These are phyloP conservation scores for Euplexia lucipara DNA, from an alignment of 2,888 invertebrate species.

Conservation along the genomic window DNA sequence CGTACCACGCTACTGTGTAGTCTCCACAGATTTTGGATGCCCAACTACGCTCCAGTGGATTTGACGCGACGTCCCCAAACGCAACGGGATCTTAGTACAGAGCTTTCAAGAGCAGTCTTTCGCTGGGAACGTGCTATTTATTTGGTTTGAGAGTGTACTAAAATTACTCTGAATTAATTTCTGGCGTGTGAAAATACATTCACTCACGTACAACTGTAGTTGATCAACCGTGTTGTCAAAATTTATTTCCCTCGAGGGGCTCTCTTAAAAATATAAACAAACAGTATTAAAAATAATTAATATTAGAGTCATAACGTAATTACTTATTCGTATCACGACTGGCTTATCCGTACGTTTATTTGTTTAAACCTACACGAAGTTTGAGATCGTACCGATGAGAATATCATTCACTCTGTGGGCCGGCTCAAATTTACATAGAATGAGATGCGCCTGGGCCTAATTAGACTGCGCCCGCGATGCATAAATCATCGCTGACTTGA, in stretches of 20 bases:
- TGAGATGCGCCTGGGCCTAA: constrained; percentile 82
- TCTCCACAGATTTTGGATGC: constrained; percentile 75
- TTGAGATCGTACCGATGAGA: constrained; percentile 68
- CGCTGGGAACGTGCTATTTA: constrained; percentile 77
- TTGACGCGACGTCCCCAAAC: constrained; percentile 53
- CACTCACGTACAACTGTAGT: constrained; percentile 62
- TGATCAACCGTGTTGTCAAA: constrained; percentile 53
- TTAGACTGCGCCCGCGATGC: constrained; percentile 79
- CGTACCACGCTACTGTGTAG: constrained; percentile 81
- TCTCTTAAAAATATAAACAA: constrained; percentile 59
- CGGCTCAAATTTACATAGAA: constrained; percentile 83
- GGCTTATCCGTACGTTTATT: constrained; percentile 62
- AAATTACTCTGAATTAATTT: constrained; percentile 79
- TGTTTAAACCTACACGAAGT: constrained; percentile 72
- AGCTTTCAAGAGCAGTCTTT: constrained; percentile 80
- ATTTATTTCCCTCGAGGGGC: constrained; percentile 56
- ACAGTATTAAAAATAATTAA: constrained; percentile 43
- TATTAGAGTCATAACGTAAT: constrained; percentile 52
- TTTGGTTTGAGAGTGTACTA: constrained; percentile 79
- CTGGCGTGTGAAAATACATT: constrained; percentile 73
- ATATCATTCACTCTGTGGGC: constrained; percentile 69
- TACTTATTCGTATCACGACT: constrained; percentile 66
- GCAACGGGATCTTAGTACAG: constrained; percentile 73
- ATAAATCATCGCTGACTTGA: constrained; percentile 82
- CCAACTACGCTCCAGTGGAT: constrained; percentile 63